A percentile compares a stretch with the other conserved stretches of the same genome.
Evolutionary conservation across 2,888 invertebrate species (phyloP).

Genomic region (Plemyria rubiginata): DNA sequence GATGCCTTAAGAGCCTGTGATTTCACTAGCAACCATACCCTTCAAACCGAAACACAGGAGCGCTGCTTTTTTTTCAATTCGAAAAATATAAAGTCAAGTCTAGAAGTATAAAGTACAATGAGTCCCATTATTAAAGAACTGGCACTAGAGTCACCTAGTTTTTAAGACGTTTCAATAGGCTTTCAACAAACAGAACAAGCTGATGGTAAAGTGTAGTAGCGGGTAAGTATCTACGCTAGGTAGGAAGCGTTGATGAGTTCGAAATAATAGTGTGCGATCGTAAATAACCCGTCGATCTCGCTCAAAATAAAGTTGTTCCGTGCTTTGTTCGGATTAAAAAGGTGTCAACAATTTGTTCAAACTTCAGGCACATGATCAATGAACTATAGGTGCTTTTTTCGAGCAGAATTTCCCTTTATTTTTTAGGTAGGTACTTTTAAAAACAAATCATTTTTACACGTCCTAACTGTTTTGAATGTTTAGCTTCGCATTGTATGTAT

Average conservation of each 20-base stretch:
- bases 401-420: background rate
- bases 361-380: constrained; percentile 18
- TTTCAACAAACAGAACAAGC: too few relatives aligned
- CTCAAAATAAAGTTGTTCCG: constrained; percentile 36
- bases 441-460: background rate
- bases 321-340: constrained; percentile 31
- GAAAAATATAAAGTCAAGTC: too few relatives aligned
- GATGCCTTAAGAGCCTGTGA: too few relatives aligned
- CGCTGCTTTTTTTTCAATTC: too few relatives aligned
- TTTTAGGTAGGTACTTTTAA: background rate
- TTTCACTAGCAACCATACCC: too few relatives aligned
- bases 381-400: background rate
- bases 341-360: constrained; percentile 25
- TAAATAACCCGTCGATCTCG: constrained; percentile 55
- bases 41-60: too few relatives aligned
- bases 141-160: too few relatives aligned
- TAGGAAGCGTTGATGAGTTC: constrained; percentile 41
- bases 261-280: constrained; percentile 51
- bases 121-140: too few relatives aligned
- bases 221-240: background rate
- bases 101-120: too few relatives aligned
- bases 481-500: background rate
- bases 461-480: background rate
- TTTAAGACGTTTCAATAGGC: too few relatives aligned
- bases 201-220: constrained; percentile 10